Percentiles rank a stretch among this genome's conserved stretches.
phyloP scores from a whole-genome alignment of 2,797 vertebrate species.

The Acanthurus tractus region DNA sequence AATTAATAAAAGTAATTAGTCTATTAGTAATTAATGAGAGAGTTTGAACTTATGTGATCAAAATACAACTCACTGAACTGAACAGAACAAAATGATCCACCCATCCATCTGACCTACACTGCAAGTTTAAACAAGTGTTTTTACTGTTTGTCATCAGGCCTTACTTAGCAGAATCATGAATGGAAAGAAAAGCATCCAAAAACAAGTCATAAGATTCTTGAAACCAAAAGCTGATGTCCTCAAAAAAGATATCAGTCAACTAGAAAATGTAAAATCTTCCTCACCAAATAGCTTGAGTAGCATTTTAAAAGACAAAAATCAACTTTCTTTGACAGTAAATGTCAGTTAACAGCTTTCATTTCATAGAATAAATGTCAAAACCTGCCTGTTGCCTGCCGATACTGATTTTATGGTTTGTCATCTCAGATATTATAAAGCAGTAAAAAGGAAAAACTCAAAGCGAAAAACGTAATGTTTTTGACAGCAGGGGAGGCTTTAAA shows the following conservation, averaged over 20 bases:
- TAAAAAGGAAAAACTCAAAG: not conserved
- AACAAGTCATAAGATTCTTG: not conserved
- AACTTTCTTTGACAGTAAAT: not conserved
- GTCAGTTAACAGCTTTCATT: not conserved
- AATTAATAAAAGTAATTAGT: too few relatives aligned
- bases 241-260: constrained; percentile 3
- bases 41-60: too few relatives aligned
- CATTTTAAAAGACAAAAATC: not conserved
- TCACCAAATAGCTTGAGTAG: too few relatives aligned
- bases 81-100: not conserved
- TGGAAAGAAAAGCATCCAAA: not conserved
- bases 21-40: too few relatives aligned
- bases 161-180: not conserved
- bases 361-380: too few relatives aligned
- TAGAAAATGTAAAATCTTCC: constrained; percentile 3
- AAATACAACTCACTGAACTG: not conserved
- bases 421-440: not conserved
- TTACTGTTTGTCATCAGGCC: not conserved
- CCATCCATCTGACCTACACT: not conserved
- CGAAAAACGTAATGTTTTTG: not conserved
- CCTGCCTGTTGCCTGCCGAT: not conserved
- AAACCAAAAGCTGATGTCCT: not conserved
- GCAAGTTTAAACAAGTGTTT: not conserved
- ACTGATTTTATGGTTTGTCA: not conserved
- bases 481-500: not conserved